phyloP scores from a whole-genome alignment of 1,140 invertebrate species.

The Leptopilina boulardi region DNA sequence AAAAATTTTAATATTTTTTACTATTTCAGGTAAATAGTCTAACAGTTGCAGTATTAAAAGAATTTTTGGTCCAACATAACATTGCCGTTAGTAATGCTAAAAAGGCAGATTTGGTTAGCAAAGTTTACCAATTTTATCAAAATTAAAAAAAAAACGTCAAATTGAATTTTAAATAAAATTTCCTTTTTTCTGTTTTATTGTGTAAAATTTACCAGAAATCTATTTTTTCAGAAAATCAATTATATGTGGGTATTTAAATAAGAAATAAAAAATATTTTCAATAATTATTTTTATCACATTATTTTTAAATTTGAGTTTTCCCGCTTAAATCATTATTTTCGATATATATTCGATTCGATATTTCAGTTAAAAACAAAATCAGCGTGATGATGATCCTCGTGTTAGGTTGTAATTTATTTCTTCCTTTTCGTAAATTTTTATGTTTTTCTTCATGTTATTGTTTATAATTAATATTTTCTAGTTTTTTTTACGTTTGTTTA shows the following conservation, averaged over 20 bases:
- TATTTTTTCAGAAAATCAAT: too few relatives aligned
- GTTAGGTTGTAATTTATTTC: background rate
- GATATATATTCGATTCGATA: background rate
- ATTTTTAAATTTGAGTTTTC: background rate
- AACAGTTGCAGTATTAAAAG: background rate
- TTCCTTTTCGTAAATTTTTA: too few relatives aligned
- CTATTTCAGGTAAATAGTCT: conserved; percentile 1
- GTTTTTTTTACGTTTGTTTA: too few relatives aligned
- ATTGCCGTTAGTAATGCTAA: background rate
- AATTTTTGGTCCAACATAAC: background rate
- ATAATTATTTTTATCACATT: background rate
- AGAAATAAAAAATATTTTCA: background rate
- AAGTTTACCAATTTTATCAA: background rate
- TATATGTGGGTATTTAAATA: too few relatives aligned
- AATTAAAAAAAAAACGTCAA: background rate
- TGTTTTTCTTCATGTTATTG: background rate
- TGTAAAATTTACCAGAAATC: too few relatives aligned
- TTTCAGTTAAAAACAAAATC: background rate
- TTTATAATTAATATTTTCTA: background rate
- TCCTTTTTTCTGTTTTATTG: background rate
- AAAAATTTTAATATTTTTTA: too few relatives aligned
- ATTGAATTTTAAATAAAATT: background rate
- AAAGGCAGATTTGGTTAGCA: background rate
- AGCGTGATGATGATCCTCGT: background rate
- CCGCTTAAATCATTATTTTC: background rate